Evolutionary conservation across 2,797 vertebrate genomes (phyloP).

Genomic region (Rhabdophis nuchalis): DNA sequence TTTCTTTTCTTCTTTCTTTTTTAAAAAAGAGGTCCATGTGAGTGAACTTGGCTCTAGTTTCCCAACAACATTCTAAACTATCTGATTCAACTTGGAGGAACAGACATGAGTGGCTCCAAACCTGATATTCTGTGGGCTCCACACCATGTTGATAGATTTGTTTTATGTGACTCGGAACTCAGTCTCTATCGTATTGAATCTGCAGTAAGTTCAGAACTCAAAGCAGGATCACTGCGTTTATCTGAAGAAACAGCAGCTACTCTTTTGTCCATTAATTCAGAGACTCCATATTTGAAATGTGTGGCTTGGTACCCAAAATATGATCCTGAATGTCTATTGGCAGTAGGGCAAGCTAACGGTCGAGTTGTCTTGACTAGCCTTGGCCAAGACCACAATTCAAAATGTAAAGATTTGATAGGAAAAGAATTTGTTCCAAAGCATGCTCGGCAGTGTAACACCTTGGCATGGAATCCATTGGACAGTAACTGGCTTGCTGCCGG

Average conservation of each 20-base stretch:
- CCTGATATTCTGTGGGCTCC: constrained; percentile 98
- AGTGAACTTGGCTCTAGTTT: constrained; percentile 61
- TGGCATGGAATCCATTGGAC: constrained; percentile 95
- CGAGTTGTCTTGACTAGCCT: constrained; percentile 93
- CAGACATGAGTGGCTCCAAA: constrained; percentile 92
- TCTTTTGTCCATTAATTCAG: constrained; percentile 91
- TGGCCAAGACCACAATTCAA: constrained; percentile 91
- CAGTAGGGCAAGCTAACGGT: constrained; percentile 95
- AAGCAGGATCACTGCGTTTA: constrained; percentile 84
- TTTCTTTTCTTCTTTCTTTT: constrained; percentile 39
- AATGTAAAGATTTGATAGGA: constrained; percentile 90
- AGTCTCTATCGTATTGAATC: constrained; percentile 93
- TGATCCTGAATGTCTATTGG: constrained; percentile 93
- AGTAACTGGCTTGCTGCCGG: constrained; percentile 94
- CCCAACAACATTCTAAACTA: constrained; percentile 31
- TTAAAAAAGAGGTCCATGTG: constrained; percentile 41
- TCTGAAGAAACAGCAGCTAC: constrained; percentile 92
- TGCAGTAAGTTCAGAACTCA: constrained; percentile 81
- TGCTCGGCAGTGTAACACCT: constrained; percentile 92
- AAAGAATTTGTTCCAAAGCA: constrained; percentile 98
- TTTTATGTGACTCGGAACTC: constrained; percentile 94
- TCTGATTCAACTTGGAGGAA: not conserved
- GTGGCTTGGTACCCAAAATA: constrained; percentile 98
- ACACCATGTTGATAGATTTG: constrained; percentile 92
- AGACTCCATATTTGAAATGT: constrained; percentile 98